phyloP scores from a whole-genome alignment of 2,113 vertebrate species.

The Rhinichthys klamathensis region DNA sequence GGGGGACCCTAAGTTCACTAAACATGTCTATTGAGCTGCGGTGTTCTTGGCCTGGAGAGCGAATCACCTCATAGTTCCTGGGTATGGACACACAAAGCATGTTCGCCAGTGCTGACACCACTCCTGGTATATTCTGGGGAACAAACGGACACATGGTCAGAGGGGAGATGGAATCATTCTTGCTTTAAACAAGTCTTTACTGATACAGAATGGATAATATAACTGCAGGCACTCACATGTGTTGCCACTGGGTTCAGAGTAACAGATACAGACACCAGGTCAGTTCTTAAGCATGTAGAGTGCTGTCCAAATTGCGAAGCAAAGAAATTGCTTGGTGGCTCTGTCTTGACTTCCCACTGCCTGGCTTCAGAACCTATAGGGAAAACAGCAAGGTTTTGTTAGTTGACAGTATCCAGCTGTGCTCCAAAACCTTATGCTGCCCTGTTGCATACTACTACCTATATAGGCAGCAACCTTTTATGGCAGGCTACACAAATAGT shows the following conservation, averaged over 20 bases:
- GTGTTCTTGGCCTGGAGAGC: constrained; percentile 73
- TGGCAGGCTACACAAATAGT: neutral
- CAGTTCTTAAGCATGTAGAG: constrained; percentile 84
- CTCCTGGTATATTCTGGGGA: constrained; percentile 84
- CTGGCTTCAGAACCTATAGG: constrained; percentile 81
- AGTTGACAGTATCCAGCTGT: neutral
- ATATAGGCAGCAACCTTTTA: too few species aligned
- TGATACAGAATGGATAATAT: neutral
- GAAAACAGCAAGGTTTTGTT: neutral
- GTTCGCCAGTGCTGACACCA: constrained; percentile 88
- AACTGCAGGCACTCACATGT: constrained; percentile 80
- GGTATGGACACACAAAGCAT: constrained; percentile 86
- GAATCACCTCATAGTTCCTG: constrained; percentile 87
- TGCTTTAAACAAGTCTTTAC: neutral
- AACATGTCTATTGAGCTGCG: constrained; percentile 74
- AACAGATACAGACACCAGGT: constrained; percentile 93
- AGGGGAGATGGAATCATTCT: constrained; percentile 51
- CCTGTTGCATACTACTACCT: neutral
- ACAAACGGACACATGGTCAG: constrained; percentile 54
- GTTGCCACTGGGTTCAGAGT: constrained; percentile 89
- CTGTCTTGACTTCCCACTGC: constrained; percentile 87
- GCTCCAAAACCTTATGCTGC: neutral
- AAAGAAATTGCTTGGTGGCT: constrained; percentile 78
- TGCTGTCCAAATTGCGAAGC: constrained; percentile 79
- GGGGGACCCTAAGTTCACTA: constrained; percentile 73